Percentiles rank a stretch among this genome's conserved stretches.
Evolutionary conservation across 2,797 vertebrate species (phyloP).

Genomic region (Parotocinclus haroldoi): DNA sequence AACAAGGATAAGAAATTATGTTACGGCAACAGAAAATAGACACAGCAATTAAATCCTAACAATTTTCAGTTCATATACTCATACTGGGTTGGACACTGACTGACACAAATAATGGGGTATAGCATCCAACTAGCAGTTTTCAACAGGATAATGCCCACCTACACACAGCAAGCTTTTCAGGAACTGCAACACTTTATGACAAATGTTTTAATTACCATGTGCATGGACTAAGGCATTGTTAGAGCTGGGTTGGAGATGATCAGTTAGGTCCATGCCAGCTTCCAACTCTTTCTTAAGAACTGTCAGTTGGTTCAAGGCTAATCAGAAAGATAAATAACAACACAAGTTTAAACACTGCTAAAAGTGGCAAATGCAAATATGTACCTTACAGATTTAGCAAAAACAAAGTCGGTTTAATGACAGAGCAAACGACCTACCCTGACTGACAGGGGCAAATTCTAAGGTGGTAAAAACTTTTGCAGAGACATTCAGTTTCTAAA

Average conservation of each 20-base stretch:
- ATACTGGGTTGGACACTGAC: no score
- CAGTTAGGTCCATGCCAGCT: background rate
- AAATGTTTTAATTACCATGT: background rate
- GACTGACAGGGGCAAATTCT: conserved; percentile 2
- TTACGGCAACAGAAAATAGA: no score
- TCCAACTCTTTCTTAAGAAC: conserved; percentile 8
- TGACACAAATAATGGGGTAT: no score
- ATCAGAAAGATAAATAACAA: background rate
- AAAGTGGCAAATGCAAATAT: background rate
- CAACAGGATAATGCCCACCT: no score
- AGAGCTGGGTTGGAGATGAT: background rate
- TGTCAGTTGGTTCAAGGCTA: conserved; percentile 24
- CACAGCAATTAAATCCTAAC: no score
- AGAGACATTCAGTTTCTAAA: conserved; percentile 23
- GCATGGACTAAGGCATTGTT: background rate
- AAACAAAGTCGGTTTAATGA: background rate
- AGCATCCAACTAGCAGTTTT: no score
- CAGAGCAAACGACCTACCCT: background rate
- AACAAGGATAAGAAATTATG: no score
- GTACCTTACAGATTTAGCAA: background rate
- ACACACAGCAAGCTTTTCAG: no score
- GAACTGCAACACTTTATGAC: no score
- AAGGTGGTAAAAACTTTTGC: conserved; percentile 12
- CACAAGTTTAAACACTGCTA: background rate
- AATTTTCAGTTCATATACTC: no score